These are phyloP conservation scores for Enteromius unitaeniatus DNA, from an alignment of 2,797 vertebrate genomes.

Conservation along the genomic window DNA sequence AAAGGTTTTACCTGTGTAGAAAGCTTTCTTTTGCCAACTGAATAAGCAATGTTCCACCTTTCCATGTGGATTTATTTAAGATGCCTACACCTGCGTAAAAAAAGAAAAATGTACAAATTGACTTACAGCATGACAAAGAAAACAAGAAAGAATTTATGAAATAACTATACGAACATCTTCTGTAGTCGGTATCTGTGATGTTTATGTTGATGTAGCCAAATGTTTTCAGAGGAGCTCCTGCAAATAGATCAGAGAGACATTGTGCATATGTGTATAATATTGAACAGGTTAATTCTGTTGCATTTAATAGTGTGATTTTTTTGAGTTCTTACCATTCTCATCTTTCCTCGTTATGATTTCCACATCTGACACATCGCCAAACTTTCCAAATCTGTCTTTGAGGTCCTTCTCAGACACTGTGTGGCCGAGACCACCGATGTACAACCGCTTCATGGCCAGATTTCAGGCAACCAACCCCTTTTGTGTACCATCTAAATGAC, in stretches of 20 bases:
- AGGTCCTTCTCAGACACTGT: conserved; percentile 85
- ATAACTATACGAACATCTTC: conserved; percentile 82
- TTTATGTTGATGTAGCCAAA: conserved; percentile 89
- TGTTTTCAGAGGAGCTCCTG: conserved; percentile 88
- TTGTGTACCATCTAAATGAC: neutral
- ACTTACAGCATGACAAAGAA: neutral
- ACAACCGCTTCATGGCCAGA: conserved; percentile 79
- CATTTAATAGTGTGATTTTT: neutral
- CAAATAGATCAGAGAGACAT: conserved; percentile 43
- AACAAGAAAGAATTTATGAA: neutral
- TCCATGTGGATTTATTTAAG: conserved; percentile 95
- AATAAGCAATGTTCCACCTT: conserved; percentile 91
- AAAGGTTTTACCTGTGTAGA: conserved; percentile 83
- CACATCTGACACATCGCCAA: conserved; percentile 86
- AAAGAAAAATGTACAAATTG: neutral
- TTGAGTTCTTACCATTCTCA: conserved; percentile 79
- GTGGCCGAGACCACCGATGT: conserved; percentile 88
- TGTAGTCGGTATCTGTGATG: conserved; percentile 84
- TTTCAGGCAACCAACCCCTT: conserved; percentile 36
- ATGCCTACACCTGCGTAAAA: conserved; percentile 81
- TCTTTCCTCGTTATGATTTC: conserved; percentile 90
- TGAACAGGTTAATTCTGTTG: neutral
- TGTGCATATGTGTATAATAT: neutral
- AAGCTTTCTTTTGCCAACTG: conserved; percentile 94
- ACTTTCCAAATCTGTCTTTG: conserved; percentile 89